Percentiles rank a stretch among this genome's conserved stretches.
Evolutionary conservation across 2,797 vertebrate species (phyloP).

Genomic region (Enteromius fasciolatus): DNA sequence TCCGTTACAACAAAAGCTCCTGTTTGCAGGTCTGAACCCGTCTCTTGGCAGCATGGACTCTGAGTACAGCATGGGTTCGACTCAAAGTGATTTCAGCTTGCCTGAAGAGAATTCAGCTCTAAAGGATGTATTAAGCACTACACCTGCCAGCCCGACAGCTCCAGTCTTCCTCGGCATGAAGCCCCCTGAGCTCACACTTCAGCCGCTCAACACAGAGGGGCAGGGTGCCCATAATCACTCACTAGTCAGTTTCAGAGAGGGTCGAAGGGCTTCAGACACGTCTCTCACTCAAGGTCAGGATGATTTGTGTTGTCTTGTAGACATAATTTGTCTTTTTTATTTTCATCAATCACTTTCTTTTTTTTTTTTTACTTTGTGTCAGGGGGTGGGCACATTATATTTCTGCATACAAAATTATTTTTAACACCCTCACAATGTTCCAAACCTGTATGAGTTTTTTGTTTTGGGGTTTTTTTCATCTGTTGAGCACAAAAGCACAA

Average conservation of each 20-base stretch:
- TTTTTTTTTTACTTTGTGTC: not conserved
- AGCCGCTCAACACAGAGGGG: slow-evolving; percentile 83
- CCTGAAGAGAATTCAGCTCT: slow-evolving; percentile 84
- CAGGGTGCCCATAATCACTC: slow-evolving; percentile 92
- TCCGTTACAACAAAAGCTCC: slow-evolving; percentile 82
- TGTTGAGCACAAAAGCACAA: not conserved
- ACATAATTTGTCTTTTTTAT: not conserved
- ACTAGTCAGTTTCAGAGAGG: slow-evolving; percentile 95
- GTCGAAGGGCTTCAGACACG: slow-evolving; percentile 94
- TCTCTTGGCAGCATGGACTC: slow-evolving; percentile 91
- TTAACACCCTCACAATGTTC: not conserved
- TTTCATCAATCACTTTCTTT: slow-evolving; percentile 3
- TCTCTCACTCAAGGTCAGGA: slow-evolving; percentile 95
- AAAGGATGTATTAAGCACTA: slow-evolving; percentile 79
- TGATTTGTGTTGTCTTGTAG: not conserved
- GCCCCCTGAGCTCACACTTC: slow-evolving; percentile 88
- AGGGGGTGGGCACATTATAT: not conserved
- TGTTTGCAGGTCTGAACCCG: slow-evolving; percentile 85
- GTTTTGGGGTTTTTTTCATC: not conserved
- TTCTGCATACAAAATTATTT: not conserved
- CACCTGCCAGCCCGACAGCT: slow-evolving; percentile 72
- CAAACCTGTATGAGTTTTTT: not conserved
- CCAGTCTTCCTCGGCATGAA: slow-evolving; percentile 81
- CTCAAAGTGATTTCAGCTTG: slow-evolving; percentile 87
- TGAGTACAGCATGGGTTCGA: slow-evolving; percentile 90